Evolutionary conservation across 35 echinoderm and acorn worm genomes (phyloP).

Genomic region (Apostichopus californicus): DNA sequence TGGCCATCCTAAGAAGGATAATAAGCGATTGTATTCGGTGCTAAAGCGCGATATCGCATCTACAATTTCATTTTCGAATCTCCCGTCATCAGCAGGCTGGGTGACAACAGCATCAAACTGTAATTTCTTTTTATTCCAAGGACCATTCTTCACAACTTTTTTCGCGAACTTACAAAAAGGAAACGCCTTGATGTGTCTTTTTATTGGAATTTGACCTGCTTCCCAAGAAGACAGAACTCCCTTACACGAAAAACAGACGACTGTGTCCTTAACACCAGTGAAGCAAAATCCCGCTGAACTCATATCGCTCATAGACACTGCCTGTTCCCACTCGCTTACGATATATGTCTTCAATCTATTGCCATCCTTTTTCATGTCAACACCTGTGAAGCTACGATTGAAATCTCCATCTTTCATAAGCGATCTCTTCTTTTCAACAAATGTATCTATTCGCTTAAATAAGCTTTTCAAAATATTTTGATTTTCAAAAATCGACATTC

Average conservation of each 20-base stretch:
- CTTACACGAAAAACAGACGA: slow-evolving; percentile 27
- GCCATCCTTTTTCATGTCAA: background rate
- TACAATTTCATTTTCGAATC: background rate
- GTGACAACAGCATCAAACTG: background rate
- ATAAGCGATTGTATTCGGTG: slow-evolving; percentile 23
- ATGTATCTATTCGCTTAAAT: background rate
- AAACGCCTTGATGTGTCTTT: background rate
- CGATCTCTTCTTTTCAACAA: background rate
- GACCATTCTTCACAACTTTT: background rate
- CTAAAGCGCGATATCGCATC: background rate
- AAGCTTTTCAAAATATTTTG: background rate
- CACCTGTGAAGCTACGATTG: background rate
- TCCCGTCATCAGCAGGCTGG: background rate
- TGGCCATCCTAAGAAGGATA: background rate
- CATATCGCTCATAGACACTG: background rate
- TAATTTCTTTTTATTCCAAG: background rate
- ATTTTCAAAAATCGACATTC: too few relatives aligned
- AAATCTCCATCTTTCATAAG: slow-evolving; percentile 2
- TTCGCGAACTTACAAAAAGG: slow-evolving; percentile 14
- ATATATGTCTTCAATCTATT: background rate
- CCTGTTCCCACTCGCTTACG: background rate
- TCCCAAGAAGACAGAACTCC: slow-evolving; percentile 9
- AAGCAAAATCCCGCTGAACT: slow-evolving; percentile 20
- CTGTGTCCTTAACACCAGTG: background rate
- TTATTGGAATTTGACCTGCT: background rate